Percentiles rank a stretch among this genome's conserved stretches.
These are phyloP conservation scores for Thereva unica DNA, from an alignment of 2,888 invertebrate genomes.

Conservation along the genomic window DNA sequence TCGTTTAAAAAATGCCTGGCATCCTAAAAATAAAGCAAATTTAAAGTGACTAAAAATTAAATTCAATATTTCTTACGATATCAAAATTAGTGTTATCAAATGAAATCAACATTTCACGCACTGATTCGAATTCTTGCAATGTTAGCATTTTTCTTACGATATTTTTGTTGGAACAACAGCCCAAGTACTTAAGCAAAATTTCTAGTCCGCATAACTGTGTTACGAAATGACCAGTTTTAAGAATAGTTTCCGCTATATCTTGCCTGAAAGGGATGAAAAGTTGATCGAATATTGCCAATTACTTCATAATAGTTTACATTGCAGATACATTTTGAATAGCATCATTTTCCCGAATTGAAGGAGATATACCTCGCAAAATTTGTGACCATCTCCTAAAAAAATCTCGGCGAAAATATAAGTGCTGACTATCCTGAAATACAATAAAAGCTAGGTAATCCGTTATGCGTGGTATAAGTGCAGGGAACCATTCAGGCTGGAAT, in stretches of 20 bases:
- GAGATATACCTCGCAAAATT: no score
- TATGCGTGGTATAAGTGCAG: no score
- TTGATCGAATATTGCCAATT: no score
- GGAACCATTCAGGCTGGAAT: no score
- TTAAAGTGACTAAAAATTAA: not conserved
- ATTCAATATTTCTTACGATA: slow-evolving; percentile 10
- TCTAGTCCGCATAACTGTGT: slow-evolving; percentile 15
- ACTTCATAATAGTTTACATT: no score
- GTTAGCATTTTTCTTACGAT: slow-evolving; percentile 6
- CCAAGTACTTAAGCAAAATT: slow-evolving; percentile 9
- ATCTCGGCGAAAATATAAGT: no score
- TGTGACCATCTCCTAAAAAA: no score
- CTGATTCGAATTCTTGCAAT: not conserved
- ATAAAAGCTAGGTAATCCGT: no score
- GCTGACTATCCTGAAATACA: no score
- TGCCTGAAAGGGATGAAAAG: not conserved
- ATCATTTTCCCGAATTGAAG: no score
- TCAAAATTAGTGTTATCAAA: slow-evolving; percentile 13
- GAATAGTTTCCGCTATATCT: slow-evolving; percentile 4
- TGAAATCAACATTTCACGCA: not conserved
- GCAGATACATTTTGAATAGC: no score
- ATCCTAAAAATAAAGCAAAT: not conserved
- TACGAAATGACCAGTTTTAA: slow-evolving; percentile 16
- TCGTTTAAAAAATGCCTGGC: slow-evolving; percentile 14
- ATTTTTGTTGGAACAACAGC: not conserved